Evolutionary conservation across 2,113 vertebrate species (phyloP).

Genomic region (Catharus fuscescens): DNA sequence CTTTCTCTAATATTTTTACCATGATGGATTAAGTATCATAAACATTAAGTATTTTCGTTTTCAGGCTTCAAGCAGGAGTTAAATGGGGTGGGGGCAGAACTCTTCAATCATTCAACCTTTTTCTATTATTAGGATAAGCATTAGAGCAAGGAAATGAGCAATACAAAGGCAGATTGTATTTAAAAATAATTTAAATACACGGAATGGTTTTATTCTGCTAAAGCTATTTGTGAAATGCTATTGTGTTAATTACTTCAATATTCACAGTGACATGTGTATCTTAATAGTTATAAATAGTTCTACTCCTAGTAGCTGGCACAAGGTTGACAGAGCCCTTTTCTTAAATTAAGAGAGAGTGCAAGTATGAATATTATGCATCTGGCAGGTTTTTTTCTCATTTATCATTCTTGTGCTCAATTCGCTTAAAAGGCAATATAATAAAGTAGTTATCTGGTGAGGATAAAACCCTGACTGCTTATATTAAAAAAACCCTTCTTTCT

Average conservation of each 20-base stretch:
- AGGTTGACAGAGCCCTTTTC: neutral
- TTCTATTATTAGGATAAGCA: neutral
- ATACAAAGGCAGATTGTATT: neutral
- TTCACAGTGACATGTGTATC: neutral
- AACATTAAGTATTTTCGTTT: neutral
- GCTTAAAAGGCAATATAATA: neutral
- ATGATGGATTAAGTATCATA: neutral
- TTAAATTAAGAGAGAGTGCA: neutral
- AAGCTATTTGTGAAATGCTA: neutral
- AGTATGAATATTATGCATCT: neutral
- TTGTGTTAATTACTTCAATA: neutral
- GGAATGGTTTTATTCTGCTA: neutral
- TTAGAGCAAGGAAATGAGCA: neutral
- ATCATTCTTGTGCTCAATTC: neutral
- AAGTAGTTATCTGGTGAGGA: neutral
- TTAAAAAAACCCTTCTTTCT: neutral
- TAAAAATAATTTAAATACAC: neutral
- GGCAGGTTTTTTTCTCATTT: neutral
- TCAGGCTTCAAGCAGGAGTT: neutral
- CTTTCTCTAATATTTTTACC: neutral
- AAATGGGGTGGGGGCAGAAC: neutral
- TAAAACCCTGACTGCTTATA: neutral
- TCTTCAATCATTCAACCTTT: neutral
- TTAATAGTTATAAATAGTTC: neutral
- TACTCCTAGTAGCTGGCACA: neutral